Evolutionary conservation across 2,888 invertebrate species (phyloP), one percentile per base, ranked within the genome.

Genomic region (Orthosia gothica): DNA sequence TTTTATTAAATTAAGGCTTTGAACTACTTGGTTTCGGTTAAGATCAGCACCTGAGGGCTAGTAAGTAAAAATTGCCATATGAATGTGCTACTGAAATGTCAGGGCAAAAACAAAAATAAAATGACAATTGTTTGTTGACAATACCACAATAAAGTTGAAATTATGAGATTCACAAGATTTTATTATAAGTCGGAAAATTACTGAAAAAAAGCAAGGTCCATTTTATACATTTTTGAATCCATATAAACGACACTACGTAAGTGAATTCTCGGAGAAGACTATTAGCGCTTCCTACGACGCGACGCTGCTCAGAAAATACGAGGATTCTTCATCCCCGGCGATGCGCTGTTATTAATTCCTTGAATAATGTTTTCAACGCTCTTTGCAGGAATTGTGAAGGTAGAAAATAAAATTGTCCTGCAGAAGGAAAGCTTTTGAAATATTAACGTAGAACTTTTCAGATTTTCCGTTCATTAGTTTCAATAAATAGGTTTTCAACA

Each of bases 331-430:
- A 52, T 74, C 20, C 11, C 62, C 2, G 3, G 52, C 49, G 55
- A 59, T 12, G 32, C 16, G 23, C 23, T 62, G 52, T 72, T 67
- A 73, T 79, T 83, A 70, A 74, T 79, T 70, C 62, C 59, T 61
- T 57, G 23, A 47, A 64, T 66, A 79, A 67, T 67, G 47, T 23
- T 78, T 55, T 55, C 55, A 45, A 9, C 50, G 55, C 5, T 58
- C 26, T 52, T 65, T 18, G 61, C 50, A 52, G 55, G 26, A 50
- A 57, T 52, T 80, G 54, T 73, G 9, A 45, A 65, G 32, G 54
- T 61, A 13, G 55, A 20, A 65, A 70, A 64, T 74, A 12, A 65
- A 79, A 66, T 64, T 26, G 47, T 79, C 50, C 26, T 40, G 18
- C 49, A 52, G 16, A 65, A 40, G 16, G 7, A 32, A n/a, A 62